Conservation (phyloP, 2,888 invertebrate genomes). For the Sclerodermus sp. region DNA sequence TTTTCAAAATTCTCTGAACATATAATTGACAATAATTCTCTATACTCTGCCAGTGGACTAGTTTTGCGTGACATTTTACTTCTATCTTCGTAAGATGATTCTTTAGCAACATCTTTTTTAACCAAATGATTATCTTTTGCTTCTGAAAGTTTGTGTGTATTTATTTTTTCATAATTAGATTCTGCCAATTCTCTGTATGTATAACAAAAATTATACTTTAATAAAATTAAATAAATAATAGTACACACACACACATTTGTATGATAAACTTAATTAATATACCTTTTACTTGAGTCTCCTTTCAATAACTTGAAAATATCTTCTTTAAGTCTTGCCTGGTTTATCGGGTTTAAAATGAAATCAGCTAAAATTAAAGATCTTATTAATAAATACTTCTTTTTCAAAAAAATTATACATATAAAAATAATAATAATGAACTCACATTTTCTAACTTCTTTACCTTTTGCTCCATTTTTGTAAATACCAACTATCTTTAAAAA, state of each 20-base stretch:
- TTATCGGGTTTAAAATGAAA: conserved; percentile 17
- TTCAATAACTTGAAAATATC: conserved; percentile 63
- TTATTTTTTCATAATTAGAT: not conserved
- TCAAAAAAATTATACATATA: no score
- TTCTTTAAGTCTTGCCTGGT: conserved; percentile 59
- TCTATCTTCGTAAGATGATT: no score
- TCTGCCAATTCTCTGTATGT: not conserved
- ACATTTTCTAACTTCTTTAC: conserved; percentile 8
- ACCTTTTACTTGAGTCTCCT: conserved; percentile 67
- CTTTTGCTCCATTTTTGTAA: conserved; percentile 8
- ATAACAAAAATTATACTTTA: no score
- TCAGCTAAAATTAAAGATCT: conserved; percentile 16
- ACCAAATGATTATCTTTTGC: no score
- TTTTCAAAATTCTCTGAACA: conserved; percentile 17
- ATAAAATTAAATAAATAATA: conserved; percentile 67
- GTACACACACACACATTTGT: conserved; percentile 72
- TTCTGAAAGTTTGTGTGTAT: not conserved
- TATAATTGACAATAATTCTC: conserved; percentile 22
- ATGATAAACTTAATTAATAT: conserved; percentile 68
- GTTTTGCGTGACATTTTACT: no score
- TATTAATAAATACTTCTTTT: conserved; percentile 55
- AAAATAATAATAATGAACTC: not conserved
- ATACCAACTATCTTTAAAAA: conserved; percentile 15
- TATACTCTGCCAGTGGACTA: conserved; percentile 16
- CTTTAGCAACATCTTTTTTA: no score